These are phyloP conservation scores for Bos indicus DNA, from an alignment of 2,113 vertebrate genomes.

Conservation along the genomic window DNA sequence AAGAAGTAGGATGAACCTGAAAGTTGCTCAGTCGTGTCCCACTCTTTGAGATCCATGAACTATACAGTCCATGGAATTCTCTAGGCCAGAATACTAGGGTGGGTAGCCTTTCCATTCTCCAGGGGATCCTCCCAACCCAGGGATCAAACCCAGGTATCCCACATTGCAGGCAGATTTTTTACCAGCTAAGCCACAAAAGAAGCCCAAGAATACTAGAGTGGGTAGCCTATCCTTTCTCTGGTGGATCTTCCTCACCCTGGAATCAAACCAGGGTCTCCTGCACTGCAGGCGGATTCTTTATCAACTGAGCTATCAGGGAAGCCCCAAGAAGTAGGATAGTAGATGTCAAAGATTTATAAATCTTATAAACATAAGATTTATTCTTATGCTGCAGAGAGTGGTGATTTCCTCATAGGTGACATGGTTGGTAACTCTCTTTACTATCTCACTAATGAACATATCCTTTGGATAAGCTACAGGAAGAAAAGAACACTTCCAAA, in stretches of 20 bases:
- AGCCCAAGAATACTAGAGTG: neutral
- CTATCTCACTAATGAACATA: neutral
- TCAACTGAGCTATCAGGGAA: neutral
- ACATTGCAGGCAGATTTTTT: neutral
- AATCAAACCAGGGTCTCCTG: neutral
- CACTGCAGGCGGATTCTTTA: neutral
- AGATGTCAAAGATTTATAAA: neutral
- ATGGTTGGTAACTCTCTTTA: neutral
- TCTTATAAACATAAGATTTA: neutral
- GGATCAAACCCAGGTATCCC: neutral
- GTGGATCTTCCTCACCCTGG: neutral
- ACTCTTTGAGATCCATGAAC: neutral
- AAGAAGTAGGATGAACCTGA: neutral
- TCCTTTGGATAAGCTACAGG: neutral
- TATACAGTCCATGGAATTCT: neutral
- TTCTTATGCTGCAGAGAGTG: neutral
- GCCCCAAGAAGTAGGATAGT: neutral
- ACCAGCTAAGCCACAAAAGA: neutral
- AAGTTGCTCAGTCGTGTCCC: neutral
- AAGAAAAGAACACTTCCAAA: neutral
- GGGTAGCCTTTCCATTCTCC: neutral
- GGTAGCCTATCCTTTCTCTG: neutral
- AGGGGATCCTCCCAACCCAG: neutral
- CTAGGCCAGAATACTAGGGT: neutral
- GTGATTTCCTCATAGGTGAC: neutral